These are phyloP conservation scores for Malaclemys terrapin DNA, from an alignment of 2,113 vertebrate genomes.

Conservation along the genomic window DNA sequence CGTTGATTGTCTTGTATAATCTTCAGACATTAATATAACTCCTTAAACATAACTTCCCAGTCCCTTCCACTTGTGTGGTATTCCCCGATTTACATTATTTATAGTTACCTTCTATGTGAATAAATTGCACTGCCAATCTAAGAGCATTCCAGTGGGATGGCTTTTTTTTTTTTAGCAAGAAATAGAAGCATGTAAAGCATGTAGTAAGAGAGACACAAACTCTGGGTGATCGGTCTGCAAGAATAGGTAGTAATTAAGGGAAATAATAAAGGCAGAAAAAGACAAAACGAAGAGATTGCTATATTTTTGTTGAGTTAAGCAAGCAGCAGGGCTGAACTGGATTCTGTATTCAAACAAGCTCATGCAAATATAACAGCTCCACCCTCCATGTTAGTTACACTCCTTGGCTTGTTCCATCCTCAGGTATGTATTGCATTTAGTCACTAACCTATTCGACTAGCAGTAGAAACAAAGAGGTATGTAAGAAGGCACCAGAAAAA, in stretches of 20 bases:
- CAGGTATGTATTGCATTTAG: background rate
- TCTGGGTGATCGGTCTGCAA: background rate
- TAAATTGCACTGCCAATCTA: background rate
- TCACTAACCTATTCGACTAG: background rate
- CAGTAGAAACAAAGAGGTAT: background rate
- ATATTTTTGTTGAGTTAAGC: background rate
- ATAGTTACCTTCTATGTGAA: background rate
- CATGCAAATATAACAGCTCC: background rate
- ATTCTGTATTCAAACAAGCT: background rate
- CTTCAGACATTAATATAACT: background rate
- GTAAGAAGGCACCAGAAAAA: background rate
- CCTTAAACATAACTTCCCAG: background rate
- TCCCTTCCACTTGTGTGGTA: background rate
- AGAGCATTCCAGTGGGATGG: background rate
- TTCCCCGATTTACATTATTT: background rate
- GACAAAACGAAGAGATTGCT: background rate
- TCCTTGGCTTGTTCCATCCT: background rate
- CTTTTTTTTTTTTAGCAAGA: background rate
- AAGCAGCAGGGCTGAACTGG: background rate
- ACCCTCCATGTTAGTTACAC: background rate
- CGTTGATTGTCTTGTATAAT: background rate
- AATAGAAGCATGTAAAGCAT: background rate
- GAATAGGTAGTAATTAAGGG: background rate
- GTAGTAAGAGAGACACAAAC: background rate
- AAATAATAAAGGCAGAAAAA: slow-evolving; percentile 16